phyloP scores from a whole-genome alignment of 2,113 vertebrate genomes.

The Sebastes fasciatus region DNA sequence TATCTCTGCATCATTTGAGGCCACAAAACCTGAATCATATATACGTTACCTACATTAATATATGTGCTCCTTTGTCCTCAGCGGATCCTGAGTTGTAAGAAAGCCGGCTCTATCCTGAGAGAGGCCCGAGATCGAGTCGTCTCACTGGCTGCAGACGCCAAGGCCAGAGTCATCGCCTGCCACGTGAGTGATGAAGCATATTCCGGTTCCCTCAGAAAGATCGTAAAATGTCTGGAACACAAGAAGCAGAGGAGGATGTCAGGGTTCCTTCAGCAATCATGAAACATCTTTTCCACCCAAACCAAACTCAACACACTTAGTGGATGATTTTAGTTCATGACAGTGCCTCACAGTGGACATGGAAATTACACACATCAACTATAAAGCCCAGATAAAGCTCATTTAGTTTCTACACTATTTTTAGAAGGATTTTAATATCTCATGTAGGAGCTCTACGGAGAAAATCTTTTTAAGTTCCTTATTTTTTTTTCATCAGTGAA shows the following conservation, averaged over 20 bases:
- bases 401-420: too few relatives aligned
- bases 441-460: too few relatives aligned
- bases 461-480: too few relatives aligned
- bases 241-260: background rate
- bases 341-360: too few relatives aligned
- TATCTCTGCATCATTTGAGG: background rate
- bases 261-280: background rate
- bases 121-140: conserved; percentile 92
- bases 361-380: too few relatives aligned
- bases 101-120: conserved; percentile 92
- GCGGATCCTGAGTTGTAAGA: conserved; percentile 90
- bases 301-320: background rate
- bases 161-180: conserved; percentile 89
- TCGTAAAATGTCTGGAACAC: background rate
- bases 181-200: conserved; percentile 87
- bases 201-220: background rate
- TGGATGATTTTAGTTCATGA: too few relatives aligned
- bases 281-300: background rate
- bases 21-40: background rate
- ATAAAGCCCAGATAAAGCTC: too few relatives aligned
- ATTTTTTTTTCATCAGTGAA: too few relatives aligned
- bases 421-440: too few relatives aligned
- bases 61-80: conserved; percentile 56
- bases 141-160: conserved; percentile 86
- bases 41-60: background rate